Evolutionary conservation across 2,888 invertebrate genomes (phyloP).

Genomic region (Tineola bisselliella): DNA sequence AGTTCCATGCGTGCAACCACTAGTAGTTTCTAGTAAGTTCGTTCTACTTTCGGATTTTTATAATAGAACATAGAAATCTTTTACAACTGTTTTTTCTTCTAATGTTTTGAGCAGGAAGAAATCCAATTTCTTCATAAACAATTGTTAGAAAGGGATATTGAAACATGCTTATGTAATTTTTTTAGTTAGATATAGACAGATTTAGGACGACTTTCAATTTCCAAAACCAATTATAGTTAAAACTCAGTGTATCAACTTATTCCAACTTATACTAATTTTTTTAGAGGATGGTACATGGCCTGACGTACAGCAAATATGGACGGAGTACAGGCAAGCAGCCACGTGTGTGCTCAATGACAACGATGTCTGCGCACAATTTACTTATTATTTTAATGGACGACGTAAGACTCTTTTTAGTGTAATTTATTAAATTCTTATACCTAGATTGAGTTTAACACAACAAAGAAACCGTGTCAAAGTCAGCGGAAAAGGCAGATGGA

Average conservation of each 20-base stretch:
- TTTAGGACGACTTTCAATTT: too few relatives aligned
- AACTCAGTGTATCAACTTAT: not conserved
- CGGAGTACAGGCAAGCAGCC: conserved; percentile 54
- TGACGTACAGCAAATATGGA: conserved; percentile 70
- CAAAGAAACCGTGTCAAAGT: too few relatives aligned
- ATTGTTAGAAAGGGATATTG: too few relatives aligned
- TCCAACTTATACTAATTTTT: conserved; percentile 24
- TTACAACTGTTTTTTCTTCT: not conserved
- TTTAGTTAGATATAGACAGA: too few relatives aligned
- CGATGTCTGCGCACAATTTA: conserved; percentile 72
- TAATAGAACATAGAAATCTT: not conserved
- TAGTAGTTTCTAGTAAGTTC: conserved; percentile 71
- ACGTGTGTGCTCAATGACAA: conserved; percentile 68
- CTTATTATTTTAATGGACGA: conserved; percentile 69
- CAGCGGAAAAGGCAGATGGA: too few relatives aligned
- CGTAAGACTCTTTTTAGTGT: conserved; percentile 49
- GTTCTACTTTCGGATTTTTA: not conserved
- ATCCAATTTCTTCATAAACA: too few relatives aligned
- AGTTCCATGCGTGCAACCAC: conserved; percentile 71
- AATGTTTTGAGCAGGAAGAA: too few relatives aligned
- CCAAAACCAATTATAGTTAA: too few relatives aligned
- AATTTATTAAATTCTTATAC: too few relatives aligned
- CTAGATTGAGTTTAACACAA: too few relatives aligned
- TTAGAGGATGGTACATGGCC: conserved; percentile 72
- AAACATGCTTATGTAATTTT: too few relatives aligned